Evolutionary conservation across 1,140 invertebrate species (phyloP).

Genomic region (Bombus pascuorum): DNA sequence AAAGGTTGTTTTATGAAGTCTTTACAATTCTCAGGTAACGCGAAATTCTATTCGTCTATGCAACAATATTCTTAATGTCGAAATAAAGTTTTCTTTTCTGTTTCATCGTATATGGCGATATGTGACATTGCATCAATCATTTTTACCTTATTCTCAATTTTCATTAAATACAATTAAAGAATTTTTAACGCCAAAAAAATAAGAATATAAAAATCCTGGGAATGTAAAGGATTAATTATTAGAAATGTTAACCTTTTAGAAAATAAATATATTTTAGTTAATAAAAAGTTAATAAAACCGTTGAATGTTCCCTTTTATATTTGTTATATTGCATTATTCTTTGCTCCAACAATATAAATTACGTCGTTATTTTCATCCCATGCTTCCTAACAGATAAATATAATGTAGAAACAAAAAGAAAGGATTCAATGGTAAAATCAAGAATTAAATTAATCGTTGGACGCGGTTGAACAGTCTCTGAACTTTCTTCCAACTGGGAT

Average conservation of each 20-base stretch:
- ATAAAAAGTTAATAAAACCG: background rate
- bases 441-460: conserved; percentile 45
- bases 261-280: background rate
- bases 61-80: background rate
- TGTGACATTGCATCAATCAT: background rate
- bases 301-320: background rate
- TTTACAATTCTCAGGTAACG: no score
- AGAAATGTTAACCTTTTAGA: background rate
- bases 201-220: background rate
- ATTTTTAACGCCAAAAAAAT: background rate
- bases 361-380: background rate
- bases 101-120: no score
- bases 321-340: background rate
- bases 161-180: background rate
- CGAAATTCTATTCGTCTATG: background rate
- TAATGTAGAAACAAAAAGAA: background rate
- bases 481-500: conserved; percentile 19
- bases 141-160: background rate
- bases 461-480: conserved; percentile 6
- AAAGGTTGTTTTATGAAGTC: background rate
- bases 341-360: background rate
- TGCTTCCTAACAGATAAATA: background rate
- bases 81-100: background rate
- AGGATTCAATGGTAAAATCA: background rate
- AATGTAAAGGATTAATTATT: background rate